Percentiles rank a stretch among this genome's conserved stretches.
These are phyloP conservation scores for Paratilapia polleni DNA, from an alignment of 2,113 vertebrate genomes.

Conservation along the genomic window DNA sequence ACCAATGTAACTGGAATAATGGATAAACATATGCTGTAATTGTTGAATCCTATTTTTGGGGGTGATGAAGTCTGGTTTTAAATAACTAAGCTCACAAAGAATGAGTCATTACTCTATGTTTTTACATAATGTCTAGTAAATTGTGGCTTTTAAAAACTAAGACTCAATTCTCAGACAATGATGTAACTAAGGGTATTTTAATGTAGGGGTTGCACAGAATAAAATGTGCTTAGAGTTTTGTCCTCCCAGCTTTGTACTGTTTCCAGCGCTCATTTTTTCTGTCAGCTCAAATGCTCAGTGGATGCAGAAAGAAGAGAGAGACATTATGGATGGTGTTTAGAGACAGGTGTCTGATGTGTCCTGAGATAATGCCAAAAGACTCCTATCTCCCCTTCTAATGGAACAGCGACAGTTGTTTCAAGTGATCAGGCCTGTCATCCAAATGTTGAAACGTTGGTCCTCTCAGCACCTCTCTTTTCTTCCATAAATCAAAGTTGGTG, in stretches of 20 bases:
- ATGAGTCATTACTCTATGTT: conserved; percentile 39
- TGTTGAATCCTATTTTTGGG: conserved; percentile 32
- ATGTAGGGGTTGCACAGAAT: not conserved
- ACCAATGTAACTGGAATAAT: conserved; percentile 69
- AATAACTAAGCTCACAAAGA: conserved; percentile 29
- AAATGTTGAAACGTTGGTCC: conserved; percentile 56
- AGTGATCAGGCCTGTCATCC: conserved; percentile 75
- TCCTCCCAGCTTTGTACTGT: not conserved
- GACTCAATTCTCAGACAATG: conserved; percentile 44
- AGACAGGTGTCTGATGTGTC: conserved; percentile 77
- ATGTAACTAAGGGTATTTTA: conserved; percentile 50
- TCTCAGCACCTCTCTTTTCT: conserved; percentile 52
- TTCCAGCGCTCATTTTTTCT: conserved; percentile 33
- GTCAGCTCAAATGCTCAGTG: conserved; percentile 35
- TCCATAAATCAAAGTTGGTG: conserved; percentile 65
- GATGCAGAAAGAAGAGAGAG: conserved; percentile 34
- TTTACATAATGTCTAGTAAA: conserved; percentile 52
- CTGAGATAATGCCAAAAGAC: conserved; percentile 73
- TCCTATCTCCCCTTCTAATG: conserved; percentile 71
- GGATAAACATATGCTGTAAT: conserved; percentile 65
- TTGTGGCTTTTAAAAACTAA: conserved; percentile 31
- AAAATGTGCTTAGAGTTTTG: conserved; percentile 10
- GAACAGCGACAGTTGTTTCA: conserved; percentile 72
- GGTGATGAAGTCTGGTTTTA: conserved; percentile 40
- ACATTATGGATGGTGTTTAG: conserved; percentile 72